These are phyloP conservation scores for Grammomys surdaster DNA, from an alignment of 2,113 vertebrate species.

Conservation along the genomic window DNA sequence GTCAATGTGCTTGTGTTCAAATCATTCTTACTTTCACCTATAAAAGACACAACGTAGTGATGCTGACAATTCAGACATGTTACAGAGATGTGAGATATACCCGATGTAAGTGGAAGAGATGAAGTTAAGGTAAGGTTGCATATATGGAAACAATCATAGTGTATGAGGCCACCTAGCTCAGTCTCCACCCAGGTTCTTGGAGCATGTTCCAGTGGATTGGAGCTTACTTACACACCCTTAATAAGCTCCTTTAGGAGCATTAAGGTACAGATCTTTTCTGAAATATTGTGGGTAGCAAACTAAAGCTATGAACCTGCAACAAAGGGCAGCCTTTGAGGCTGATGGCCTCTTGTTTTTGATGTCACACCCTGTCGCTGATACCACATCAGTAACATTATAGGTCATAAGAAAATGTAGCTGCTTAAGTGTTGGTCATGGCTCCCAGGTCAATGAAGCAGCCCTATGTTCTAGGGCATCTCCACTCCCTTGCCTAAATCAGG, in stretches of 20 bases:
- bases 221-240: not conserved
- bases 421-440: not conserved
- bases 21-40: not conserved
- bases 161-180: too few species aligned
- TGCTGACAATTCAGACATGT: too few species aligned
- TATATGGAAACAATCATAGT: too few species aligned
- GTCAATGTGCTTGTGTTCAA: not conserved
- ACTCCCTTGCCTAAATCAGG: constrained; percentile 24
- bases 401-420: not conserved
- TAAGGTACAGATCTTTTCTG: not conserved
- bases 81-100: not conserved
- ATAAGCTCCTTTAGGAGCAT: not conserved
- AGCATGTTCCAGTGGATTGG: rapidly evolving
- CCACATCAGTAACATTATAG: not conserved
- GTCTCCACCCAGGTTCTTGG: too few species aligned
- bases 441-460: not conserved
- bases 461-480: constrained; percentile 46
- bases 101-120: not conserved
- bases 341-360: not conserved
- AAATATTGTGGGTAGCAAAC: not conserved
- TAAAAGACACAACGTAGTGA: not conserved
- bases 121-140: not conserved
- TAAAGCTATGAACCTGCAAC: not conserved
- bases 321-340: not conserved
- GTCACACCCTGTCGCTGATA: not conserved